Conservation (phyloP, 2,797 vertebrate genomes). For the Alfaro cultratus region DNA sequence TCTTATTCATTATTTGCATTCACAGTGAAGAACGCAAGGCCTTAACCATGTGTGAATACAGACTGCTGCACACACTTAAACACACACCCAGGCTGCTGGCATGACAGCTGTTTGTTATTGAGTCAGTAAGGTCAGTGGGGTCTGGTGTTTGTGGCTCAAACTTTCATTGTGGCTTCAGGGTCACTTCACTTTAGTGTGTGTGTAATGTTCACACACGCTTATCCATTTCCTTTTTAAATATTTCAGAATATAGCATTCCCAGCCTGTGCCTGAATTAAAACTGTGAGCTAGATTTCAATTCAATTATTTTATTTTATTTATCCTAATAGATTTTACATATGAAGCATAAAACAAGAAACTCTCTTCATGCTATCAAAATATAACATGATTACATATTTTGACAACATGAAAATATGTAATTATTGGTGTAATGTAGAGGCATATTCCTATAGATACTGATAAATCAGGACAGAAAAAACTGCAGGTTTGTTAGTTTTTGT, state of each 20-base stretch:
- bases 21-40: constrained; percentile 16
- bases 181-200: constrained; percentile 30
- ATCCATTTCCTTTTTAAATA: constrained; percentile 10
- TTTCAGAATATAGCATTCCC: neutral
- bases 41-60: constrained; percentile 5
- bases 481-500: neutral
- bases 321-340: neutral
- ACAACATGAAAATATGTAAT: too few species aligned
- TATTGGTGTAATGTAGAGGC: neutral
- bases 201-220: constrained; percentile 12
- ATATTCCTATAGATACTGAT: neutral
- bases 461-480: neutral
- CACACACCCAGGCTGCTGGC: constrained; percentile 28
- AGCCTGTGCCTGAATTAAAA: neutral
- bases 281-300: neutral
- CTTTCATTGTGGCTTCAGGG: constrained; percentile 50
- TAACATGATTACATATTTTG: neutral
- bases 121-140: constrained; percentile 63
- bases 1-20: neutral
- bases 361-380: neutral
- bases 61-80: constrained; percentile 24
- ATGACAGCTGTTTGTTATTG: constrained; percentile 76
- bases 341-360: neutral
- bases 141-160: constrained; percentile 61
- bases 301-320: neutral